Evolutionary conservation across 2,888 invertebrate genomes (phyloP).

Genomic region (Tachina fera): DNA sequence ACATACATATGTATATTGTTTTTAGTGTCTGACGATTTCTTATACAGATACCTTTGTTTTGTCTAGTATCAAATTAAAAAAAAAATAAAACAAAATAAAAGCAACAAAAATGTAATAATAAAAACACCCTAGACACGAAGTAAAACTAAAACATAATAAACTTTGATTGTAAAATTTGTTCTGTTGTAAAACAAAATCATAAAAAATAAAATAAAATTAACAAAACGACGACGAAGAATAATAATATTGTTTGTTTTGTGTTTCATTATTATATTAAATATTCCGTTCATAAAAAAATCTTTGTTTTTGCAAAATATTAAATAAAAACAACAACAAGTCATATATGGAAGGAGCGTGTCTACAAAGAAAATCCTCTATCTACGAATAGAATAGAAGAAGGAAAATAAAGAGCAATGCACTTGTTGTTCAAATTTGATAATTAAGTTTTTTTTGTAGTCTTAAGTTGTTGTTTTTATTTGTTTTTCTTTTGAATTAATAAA

Average conservation of each 20-base stretch:
- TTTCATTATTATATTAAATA: conserved; percentile 49
- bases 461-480: conserved; percentile 7
- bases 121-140: background rate
- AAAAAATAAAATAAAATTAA: conserved; percentile 21
- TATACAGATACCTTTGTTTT: conserved; percentile 9
- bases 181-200: conserved; percentile 34
- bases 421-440: conserved; percentile 56
- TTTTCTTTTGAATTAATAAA: background rate
- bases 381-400: conserved; percentile 11
- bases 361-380: conserved; percentile 14
- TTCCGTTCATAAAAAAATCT: conserved; percentile 40
- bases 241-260: conserved; percentile 67
- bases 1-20: conserved; percentile 8
- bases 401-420: conserved; percentile 61
- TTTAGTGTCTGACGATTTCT: conserved; percentile 27
- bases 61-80: conserved; percentile 23
- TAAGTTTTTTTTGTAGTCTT: conserved; percentile 40
- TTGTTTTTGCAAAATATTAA: conserved; percentile 57
- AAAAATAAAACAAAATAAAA: conserved; percentile 16
- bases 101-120: background rate
- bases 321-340: conserved; percentile 20
- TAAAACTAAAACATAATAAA: conserved; percentile 29
- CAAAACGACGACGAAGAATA: background rate
- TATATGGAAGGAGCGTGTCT: conserved; percentile 27
- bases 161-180: conserved; percentile 31